phyloP scores from a whole-genome alignment of 1,140 invertebrate genomes.

The Eubasilissa regina region DNA sequence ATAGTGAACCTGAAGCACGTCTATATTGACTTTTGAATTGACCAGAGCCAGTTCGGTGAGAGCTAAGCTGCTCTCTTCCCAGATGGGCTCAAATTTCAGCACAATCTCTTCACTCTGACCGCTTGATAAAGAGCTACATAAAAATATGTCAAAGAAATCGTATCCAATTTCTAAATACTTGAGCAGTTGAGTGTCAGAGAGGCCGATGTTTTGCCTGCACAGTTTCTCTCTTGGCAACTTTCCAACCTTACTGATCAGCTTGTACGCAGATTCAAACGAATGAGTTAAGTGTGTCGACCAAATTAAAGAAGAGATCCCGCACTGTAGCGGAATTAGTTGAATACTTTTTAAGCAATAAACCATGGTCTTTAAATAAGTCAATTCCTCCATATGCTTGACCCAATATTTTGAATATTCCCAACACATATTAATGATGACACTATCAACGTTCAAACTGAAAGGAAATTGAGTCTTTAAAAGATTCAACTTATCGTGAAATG shows the following conservation, averaged over 20 bases:
- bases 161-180: constrained; percentile 80
- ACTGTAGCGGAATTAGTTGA: constrained; percentile 76
- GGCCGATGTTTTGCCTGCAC: constrained; percentile 82
- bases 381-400: constrained; percentile 83
- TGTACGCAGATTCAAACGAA: constrained; percentile 80
- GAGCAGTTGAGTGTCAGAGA: constrained; percentile 79
- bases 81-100: constrained; percentile 79
- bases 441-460: constrained; percentile 85
- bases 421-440: constrained; percentile 86
- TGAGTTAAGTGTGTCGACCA: constrained; percentile 90
- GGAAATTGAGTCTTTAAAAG: constrained; percentile 85
- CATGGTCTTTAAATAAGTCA: constrained; percentile 77
- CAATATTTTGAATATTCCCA: constrained; percentile 92
- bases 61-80: constrained; percentile 77
- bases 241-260: constrained; percentile 91
- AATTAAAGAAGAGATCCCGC: constrained; percentile 86
- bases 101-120: constrained; percentile 68
- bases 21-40: constrained; percentile 82
- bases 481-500: constrained; percentile 73
- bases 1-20: constrained; percentile 84
- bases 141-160: constrained; percentile 83
- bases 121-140: constrained; percentile 74
- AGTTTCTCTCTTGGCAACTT: constrained; percentile 89
- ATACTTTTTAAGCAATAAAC: constrained; percentile 77
- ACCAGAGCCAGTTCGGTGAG: constrained; percentile 85